Conservation (phyloP, 2,797 vertebrate species). For the Pteronotus mesoamericanus region DNA sequence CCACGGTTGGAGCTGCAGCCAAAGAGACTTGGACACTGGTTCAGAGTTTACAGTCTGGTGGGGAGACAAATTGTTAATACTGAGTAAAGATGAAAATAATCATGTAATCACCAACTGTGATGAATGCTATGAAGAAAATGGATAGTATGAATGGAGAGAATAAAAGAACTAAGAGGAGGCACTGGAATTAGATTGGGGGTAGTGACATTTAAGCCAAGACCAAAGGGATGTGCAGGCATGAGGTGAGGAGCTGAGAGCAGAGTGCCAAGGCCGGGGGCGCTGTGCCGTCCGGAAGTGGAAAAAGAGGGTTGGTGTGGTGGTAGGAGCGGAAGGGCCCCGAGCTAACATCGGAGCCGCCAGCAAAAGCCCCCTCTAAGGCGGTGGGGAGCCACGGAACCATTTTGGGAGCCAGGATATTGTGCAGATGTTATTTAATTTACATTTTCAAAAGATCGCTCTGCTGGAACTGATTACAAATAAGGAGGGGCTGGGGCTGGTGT, state of each 20-base stretch:
- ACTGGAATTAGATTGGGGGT: neutral
- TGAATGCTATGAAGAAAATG: neutral
- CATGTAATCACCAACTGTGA: neutral
- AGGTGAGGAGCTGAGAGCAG: neutral
- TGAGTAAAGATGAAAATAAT: neutral
- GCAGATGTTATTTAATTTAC: neutral
- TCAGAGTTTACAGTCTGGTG: neutral
- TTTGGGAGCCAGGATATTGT: neutral
- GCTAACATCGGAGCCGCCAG: neutral
- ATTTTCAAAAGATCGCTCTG: neutral
- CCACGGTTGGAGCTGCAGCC: neutral
- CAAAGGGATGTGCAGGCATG: neutral
- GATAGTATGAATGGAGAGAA: neutral
- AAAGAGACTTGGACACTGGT: neutral
- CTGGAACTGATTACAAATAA: neutral
- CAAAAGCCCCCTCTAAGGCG: neutral
- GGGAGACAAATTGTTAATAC: neutral
- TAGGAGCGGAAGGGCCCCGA: neutral
- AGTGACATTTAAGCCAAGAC: slow-evolving; percentile 40
- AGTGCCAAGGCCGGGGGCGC: slow-evolving; percentile 14
- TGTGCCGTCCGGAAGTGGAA: neutral
- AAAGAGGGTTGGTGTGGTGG: neutral
- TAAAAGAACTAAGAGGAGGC: neutral
- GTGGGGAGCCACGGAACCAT: neutral
- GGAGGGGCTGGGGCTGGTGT: neutral